Conservation (phyloP, 2,113 vertebrate species). For the Furnarius figulus region DNA sequence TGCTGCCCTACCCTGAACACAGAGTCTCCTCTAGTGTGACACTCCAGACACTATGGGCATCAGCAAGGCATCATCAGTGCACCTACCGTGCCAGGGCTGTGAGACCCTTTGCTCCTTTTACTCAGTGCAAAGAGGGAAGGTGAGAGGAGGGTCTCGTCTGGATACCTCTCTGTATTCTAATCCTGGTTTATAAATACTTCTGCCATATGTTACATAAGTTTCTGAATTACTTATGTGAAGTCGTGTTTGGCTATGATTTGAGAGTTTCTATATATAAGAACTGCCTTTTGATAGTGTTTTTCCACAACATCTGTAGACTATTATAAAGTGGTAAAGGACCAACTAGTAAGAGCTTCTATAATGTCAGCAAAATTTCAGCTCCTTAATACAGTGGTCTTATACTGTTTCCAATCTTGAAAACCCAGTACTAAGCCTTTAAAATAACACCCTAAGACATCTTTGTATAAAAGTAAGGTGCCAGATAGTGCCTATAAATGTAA, state of each 20-base stretch:
- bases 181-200: neutral
- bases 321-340: neutral
- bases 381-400: neutral
- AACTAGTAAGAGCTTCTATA: conserved; percentile 34
- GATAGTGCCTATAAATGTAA: neutral
- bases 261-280: neutral
- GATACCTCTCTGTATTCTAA: neutral
- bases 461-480: conserved; percentile 34
- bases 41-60: neutral
- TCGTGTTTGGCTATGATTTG: conserved; percentile 32
- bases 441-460: neutral
- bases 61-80: neutral
- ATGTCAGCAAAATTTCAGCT: conserved; percentile 37
- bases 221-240: neutral
- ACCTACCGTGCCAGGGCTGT: neutral
- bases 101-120: neutral
- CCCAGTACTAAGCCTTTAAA: conserved; percentile 21
- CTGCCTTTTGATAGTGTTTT: conserved; percentile 25
- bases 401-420: conserved; percentile 16
- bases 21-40: neutral
- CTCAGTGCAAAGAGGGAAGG: neutral
- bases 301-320: conserved; percentile 25
- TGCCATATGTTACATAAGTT: neutral
- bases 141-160: neutral
- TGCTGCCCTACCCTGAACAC: neutral